Percentiles rank a stretch among this genome's conserved stretches.
Evolutionary conservation across 37 sponge, comb jelly and placozoan species (phyloP).

Genomic region (Mnemiopsis leidyi): DNA sequence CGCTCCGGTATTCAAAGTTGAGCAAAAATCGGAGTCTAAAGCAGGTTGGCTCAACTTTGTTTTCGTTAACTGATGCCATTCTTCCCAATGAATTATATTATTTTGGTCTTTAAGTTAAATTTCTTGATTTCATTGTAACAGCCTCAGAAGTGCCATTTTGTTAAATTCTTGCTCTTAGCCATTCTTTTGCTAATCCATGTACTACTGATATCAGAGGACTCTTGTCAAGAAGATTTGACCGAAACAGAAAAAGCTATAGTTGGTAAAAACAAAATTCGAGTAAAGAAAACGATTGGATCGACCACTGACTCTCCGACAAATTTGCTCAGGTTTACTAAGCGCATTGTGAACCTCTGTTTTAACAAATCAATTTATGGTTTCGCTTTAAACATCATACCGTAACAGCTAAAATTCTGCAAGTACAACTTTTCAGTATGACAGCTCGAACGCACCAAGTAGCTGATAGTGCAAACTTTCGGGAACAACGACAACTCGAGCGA

Average conservation of each 20-base stretch:
- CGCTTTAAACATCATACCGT: no score
- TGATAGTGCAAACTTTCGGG: slow-evolving; percentile 15
- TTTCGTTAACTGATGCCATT: no score
- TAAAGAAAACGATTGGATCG: background rate
- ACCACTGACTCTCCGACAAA: background rate
- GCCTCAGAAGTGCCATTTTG: no score
- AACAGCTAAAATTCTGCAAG: no score
- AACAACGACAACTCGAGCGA: slow-evolving; percentile 26
- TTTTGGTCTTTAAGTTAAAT: no score
- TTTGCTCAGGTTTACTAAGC: background rate
- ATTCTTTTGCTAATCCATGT: no score
- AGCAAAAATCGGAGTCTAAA: background rate
- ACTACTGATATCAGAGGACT: background rate
- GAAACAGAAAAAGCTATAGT: background rate
- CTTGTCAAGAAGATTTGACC: background rate
- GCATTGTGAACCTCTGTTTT: no score
- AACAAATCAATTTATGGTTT: no score
- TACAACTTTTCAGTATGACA: background rate
- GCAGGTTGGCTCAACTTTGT: no score
- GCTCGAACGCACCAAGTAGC: slow-evolving; percentile 28
- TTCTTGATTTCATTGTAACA: no score
- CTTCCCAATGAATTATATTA: no score
- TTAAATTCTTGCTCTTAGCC: no score
- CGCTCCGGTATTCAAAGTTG: background rate
- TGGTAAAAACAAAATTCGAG: background rate